Evolutionary conservation across 2,888 invertebrate genomes (phyloP), one percentile per base, ranked within the genome.

Genomic region (Nymphalis urticae): DNA sequence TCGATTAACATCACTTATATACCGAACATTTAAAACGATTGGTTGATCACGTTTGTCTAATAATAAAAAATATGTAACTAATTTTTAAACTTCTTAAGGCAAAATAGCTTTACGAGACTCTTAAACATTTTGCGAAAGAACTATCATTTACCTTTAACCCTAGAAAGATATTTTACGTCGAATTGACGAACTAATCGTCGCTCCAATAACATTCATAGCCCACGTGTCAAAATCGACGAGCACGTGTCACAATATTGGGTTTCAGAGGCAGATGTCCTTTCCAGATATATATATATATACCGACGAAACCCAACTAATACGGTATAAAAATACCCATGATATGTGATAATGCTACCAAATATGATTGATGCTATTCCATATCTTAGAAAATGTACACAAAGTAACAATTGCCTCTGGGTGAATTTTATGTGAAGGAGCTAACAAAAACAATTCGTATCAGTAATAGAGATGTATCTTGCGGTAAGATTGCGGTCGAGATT

Each of bases 321-420:
- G 53, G 53, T 13, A 72, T 73, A 13, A 71, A 71, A 60, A 59
- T 66, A 21, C 64, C 59, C 17, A 69, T 69, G 67, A 59, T 71
- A 24, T 73, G 71, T 56, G 73, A 71, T 21, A 36, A 36, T 50
- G 32, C 24, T 3, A 62, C 69, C 13, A 67, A 69, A 42, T 71
- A 71, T 70, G 72, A 27, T 73, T 13, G 74, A 80, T 68, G 78
- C 27, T 0, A 27, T 53, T 5, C 53, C 53, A 16, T 53, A 53
- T 13, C 21, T 80, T 19, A 80, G 79, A 54, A 78, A 68, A 71
- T 72, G 66, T 64, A 77, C 66, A 19, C 61, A 70, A 4, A 66
- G 61, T 8, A 50, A 50, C 50, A 2, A 21, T 21, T 21, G 21
- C 21, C 21, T 21, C 21, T 21, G 21, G 21, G 21, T 21, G 21